Evolutionary conservation across 2,888 invertebrate species (phyloP).

Genomic region (Homarus gammarus): DNA sequence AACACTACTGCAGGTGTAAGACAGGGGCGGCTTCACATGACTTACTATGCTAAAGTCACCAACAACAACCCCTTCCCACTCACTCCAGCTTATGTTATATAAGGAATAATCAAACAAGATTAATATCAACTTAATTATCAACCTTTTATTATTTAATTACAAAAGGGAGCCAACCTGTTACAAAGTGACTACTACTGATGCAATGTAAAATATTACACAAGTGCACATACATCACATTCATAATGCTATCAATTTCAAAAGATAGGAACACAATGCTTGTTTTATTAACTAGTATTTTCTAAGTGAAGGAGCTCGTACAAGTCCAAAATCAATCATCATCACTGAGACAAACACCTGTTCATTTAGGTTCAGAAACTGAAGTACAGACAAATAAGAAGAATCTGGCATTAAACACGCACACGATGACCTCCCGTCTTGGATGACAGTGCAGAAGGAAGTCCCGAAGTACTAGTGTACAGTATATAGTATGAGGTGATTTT

Average conservation of each 20-base stretch:
- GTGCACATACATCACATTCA: constrained; percentile 13
- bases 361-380: not conserved
- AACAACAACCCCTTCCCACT: not conserved
- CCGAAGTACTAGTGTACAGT: not conserved
- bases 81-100: not conserved
- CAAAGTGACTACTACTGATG: constrained; percentile 58
- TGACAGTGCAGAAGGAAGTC: not conserved
- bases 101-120: constrained; percentile 60
- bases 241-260: not conserved
- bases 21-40: not conserved
- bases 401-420: not conserved
- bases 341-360: not conserved
- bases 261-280: constrained; percentile 23
- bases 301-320: not conserved
- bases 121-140: constrained; percentile 38
- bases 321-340: not conserved
- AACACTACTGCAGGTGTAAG: not conserved
- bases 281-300: not conserved
- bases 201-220: constrained; percentile 25
- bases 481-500: not conserved
- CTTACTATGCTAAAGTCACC: not conserved
- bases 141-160: constrained; percentile 47
- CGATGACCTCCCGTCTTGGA: not conserved
- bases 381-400: not conserved
- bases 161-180: constrained; percentile 67